These are phyloP conservation scores for Clinocottus analis DNA, from an alignment of 2,113 vertebrate genomes.

Conservation along the genomic window DNA sequence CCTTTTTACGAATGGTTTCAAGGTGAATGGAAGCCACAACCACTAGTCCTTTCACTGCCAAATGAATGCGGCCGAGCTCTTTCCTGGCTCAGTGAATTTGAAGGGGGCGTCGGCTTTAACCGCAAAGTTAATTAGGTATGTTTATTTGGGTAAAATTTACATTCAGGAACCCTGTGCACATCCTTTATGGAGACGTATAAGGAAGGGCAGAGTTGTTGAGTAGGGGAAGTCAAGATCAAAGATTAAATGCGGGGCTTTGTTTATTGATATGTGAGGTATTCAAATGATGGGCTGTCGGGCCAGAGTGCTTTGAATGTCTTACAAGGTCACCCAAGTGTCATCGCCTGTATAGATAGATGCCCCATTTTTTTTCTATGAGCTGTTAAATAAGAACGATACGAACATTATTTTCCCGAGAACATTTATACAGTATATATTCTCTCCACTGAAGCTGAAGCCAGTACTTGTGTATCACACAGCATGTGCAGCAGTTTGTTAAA, in stretches of 20 bases:
- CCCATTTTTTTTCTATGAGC: background rate
- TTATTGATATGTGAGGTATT: conserved; percentile 74
- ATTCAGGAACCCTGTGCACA: conserved; percentile 78
- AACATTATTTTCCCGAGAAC: background rate
- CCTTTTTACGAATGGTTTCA: conserved; percentile 74
- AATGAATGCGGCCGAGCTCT: conserved; percentile 78
- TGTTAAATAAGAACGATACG: background rate
- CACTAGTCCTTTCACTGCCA: conserved; percentile 85
- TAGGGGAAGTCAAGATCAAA: conserved; percentile 77
- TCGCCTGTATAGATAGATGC: background rate
- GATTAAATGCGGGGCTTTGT: conserved; percentile 72
- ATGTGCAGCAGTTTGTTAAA: background rate
- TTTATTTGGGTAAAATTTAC: conserved; percentile 84
- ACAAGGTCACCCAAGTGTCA: conserved; percentile 48
- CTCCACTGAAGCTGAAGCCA: background rate
- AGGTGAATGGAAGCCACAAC: conserved; percentile 84
- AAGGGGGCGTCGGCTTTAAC: conserved; percentile 68
- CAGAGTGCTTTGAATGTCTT: conserved; percentile 53
- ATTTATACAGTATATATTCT: background rate
- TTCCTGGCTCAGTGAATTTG: conserved; percentile 78
- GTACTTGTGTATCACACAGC: background rate
- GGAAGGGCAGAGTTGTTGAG: conserved; percentile 74
- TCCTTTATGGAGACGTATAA: conserved; percentile 74
- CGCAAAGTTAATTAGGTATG: conserved; percentile 74
- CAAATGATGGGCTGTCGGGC: conserved; percentile 67